Evolutionary conservation across 2,113 vertebrate genomes (phyloP).

Genomic region (Craseonycteris thonglongyai): DNA sequence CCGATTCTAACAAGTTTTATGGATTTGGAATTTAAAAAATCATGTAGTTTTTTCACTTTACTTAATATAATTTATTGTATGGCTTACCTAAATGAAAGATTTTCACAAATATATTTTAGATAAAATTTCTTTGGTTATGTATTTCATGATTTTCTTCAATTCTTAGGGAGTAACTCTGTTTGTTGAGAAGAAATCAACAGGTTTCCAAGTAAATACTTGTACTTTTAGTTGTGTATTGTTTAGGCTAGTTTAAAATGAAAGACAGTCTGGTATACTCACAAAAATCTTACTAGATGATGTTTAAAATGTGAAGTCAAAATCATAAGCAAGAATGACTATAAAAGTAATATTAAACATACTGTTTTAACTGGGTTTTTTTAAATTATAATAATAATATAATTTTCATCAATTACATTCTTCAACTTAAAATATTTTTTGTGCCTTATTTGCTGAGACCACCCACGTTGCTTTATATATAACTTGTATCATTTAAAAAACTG

Average conservation of each 20-base stretch:
- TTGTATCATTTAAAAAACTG: neutral
- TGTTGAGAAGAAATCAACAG: neutral
- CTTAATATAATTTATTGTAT: neutral
- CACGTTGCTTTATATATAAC: neutral
- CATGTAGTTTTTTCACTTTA: neutral
- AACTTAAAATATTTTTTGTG: neutral
- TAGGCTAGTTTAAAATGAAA: neutral
- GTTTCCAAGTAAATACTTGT: neutral
- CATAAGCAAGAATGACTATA: neutral
- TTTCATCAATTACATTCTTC: neutral
- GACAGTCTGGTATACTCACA: neutral
- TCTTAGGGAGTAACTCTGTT: neutral
- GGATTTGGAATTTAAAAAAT: neutral
- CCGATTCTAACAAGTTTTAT: neutral
- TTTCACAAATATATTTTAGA: slow-evolving; percentile 1
- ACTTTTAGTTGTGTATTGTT: neutral
- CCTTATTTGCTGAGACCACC: neutral
- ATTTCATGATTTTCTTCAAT: neutral
- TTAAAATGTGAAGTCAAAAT: neutral
- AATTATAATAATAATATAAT: neutral
- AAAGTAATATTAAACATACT: neutral
- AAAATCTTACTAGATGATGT: neutral
- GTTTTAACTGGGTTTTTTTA: neutral
- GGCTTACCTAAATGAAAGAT: neutral
- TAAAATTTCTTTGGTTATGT: neutral